Base-by-base conservation (phyloP, 2,888 invertebrate genomes). In the Muscina levida region DNA sequence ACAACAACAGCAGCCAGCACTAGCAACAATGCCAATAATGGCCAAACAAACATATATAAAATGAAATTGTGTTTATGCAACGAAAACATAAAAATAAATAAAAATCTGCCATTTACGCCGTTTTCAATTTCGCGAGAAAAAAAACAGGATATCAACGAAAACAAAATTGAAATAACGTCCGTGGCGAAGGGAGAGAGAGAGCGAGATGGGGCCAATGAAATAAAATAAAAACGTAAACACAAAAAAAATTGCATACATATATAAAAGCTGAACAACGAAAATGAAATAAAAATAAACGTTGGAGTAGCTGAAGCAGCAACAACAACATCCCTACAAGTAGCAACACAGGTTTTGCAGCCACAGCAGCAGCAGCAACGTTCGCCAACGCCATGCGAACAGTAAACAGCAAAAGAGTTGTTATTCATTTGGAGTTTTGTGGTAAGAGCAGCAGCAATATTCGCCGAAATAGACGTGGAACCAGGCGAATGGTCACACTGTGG, bases 131-230 rank as follows among this genome's bases (percentile, higher is more conserved):
- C 39, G 62, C 71, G 72, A 67, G n/a, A n/a, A n/a, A n/a, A n/a
- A 79, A 75, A 72, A 81, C 81, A 83, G 75, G 79, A 82, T 82
- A 84, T 83, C 83, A 84, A 83, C 62, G 75, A 82, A 83, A 83
- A 85, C 82, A 83, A 83, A 83, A 83, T 80, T 77, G 80, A 73
- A 80, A 79, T 77, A 70, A 82, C 72, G 71, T n/a, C n/a, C 73
- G 78, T 44, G 53, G 77, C 82, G 72, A 74, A 70, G 44, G 82
- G 77, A 77, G 81, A 44, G 48, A 15, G 26, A 37, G 13, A 46
- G n/a, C 1, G 19, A 26, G 1, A 22, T 8, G 65, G n/a, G 39
- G n/a, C 37, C 19, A 24, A 15, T 39, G 10, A 39, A 74, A 72
- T 57, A 48, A 59, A n/a, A n/a, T n/a, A n/a, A n/a, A 31, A 67